Evolutionary conservation across 2,113 vertebrate species (phyloP).

Genomic region (Casuarius casuarius): DNA sequence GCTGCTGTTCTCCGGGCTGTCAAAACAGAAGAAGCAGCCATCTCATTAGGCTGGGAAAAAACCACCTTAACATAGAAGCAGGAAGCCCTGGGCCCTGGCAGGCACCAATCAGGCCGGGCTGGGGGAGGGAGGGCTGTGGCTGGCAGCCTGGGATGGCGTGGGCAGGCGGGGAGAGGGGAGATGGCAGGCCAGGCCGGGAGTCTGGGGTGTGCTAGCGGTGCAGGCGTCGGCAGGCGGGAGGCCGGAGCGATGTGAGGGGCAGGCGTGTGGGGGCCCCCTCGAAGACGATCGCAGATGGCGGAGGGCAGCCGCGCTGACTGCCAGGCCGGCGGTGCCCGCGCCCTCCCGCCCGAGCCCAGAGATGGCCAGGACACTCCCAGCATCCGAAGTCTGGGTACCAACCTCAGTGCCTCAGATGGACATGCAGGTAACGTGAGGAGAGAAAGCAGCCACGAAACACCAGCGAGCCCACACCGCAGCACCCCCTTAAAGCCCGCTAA

Average conservation of each 20-base stretch:
- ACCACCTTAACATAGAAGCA: slow-evolving; percentile 32
- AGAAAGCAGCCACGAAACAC: no score
- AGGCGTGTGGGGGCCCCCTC: no score
- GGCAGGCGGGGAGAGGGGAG: background rate
- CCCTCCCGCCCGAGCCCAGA: background rate
- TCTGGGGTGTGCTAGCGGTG: no score
- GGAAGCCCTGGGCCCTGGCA: background rate
- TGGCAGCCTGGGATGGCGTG: background rate
- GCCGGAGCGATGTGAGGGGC: background rate
- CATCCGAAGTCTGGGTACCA: background rate
- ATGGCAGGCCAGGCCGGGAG: background rate
- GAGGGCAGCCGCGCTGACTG: background rate
- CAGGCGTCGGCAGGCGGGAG: background rate
- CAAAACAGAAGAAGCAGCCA: background rate
- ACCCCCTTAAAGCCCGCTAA: no score
- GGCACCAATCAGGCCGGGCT: slow-evolving; percentile 14
- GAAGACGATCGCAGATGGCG: background rate
- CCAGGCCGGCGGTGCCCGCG: background rate
- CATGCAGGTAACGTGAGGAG: slow-evolving; percentile 55
- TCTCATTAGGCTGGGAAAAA: background rate
- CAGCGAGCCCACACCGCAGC: no score
- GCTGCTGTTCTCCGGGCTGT: background rate
- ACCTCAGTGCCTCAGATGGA: background rate
- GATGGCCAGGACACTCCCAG: background rate
- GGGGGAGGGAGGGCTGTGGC: background rate